Base-by-base conservation (phyloP, 2,113 vertebrate species). In the Aepyceros melampus region DNA sequence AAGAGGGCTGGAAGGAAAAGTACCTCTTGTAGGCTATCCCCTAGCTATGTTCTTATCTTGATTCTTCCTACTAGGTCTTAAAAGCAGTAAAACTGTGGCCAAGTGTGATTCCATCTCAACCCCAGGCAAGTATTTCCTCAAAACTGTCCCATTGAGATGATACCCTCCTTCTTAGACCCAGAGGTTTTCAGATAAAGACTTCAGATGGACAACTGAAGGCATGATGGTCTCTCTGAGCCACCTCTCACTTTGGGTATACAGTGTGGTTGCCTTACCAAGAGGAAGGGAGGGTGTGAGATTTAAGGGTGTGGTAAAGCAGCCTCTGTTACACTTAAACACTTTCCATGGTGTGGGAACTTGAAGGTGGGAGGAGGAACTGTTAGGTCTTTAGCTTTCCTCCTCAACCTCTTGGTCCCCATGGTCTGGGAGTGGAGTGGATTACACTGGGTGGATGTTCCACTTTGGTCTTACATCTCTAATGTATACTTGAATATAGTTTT, bases 171-270 rank as follows among this genome's bases (percentile, higher is more conserved):
- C 83, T 89, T 76, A 87, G 67, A 94, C 60, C 88, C 62, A 53
- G 87, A 74, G 67, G 36, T 90, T 96, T 95, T 96, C 91, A 89
- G 64, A 96, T 15, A 60, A 53, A 36, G 23, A 71, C 36, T 86
- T 58, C 21, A 85, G 29, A 36, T 81, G 84, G 56, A 87, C 43
- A 93, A 33, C 67, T 0, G 0, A 92, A 7, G 47, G 85, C 23
- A 0, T 58, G 40, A 64, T 94, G 86, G 84, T 85, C 88, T 95
- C 67, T 83, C 78, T 90, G 40, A 95, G n/a, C 91, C 29, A 2
- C 60, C 45, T 87, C 58, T 51, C 88, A 21, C 6, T 27, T 3
- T 55, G 47, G 33, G 89, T 82, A 29, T 67, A 33, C 7, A 71
- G 8, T 53, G 62, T 58, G 43, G 55, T 89, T 96, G 40, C 56